These are phyloP conservation scores for Geophilus truncorum DNA, from an alignment of 2,888 invertebrate species.

Conservation along the genomic window DNA sequence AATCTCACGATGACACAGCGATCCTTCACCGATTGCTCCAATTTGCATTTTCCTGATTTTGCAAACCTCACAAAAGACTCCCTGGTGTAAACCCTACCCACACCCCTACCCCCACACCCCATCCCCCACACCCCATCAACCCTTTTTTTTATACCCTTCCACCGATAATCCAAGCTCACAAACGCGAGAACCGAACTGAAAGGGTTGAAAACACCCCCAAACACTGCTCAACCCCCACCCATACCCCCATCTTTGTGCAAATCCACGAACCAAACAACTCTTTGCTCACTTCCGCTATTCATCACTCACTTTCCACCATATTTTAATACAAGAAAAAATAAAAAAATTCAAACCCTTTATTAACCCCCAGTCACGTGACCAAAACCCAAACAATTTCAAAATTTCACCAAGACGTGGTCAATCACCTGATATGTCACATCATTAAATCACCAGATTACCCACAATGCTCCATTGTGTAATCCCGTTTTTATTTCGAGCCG, in stretches of 20 bases:
- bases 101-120: not conserved
- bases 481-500: not conserved
- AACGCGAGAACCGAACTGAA: not conserved
- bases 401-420: not conserved
- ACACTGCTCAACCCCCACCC: not conserved
- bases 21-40: not conserved
- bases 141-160: not conserved
- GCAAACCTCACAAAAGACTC: not conserved
- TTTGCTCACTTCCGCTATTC: not conserved
- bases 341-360: too few relatives aligned
- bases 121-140: not conserved
- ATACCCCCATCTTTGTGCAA: not conserved
- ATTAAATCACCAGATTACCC: conserved; percentile 14
- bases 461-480: not conserved
- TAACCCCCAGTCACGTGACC: too few relatives aligned
- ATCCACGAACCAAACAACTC: not conserved
- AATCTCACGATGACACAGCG: not conserved
- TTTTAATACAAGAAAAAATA: too few relatives aligned
- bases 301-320: too few relatives aligned
- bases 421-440: not conserved
- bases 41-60: not conserved
- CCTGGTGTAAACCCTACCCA: not conserved
- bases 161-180: not conserved
- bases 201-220: too few relatives aligned
- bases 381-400: not conserved